Evolutionary conservation across 2,888 invertebrate species (phyloP).

Genomic region (Eueremaeus valkanovi): DNA sequence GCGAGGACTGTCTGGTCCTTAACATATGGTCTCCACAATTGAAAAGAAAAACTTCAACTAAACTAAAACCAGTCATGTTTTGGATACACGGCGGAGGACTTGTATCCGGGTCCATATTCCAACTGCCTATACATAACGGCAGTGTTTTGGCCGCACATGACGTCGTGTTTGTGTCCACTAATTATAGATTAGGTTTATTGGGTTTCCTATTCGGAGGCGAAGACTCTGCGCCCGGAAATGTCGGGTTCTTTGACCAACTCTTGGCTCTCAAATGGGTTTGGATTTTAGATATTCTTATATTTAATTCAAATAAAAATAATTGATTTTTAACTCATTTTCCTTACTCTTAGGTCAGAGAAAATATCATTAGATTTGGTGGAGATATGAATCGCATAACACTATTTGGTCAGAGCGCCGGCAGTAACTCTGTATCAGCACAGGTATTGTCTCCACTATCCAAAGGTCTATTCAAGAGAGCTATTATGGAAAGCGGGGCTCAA

Average conservation of each 20-base stretch:
- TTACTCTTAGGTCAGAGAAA: slow-evolving; percentile 10
- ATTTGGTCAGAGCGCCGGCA: slow-evolving; percentile 10
- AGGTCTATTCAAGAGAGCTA: slow-evolving; percentile 37
- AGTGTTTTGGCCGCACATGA: not conserved
- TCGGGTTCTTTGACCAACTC: not conserved
- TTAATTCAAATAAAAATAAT: too few relatives aligned
- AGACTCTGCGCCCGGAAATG: not conserved
- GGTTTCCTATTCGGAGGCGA: not conserved
- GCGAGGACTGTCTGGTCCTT: too few relatives aligned
- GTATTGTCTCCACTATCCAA: slow-evolving; percentile 29
- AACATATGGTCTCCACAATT: too few relatives aligned
- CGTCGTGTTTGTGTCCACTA: not conserved
- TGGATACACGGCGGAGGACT: slow-evolving; percentile 9
- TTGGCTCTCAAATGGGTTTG: not conserved
- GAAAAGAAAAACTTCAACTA: too few relatives aligned
- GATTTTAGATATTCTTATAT: not conserved
- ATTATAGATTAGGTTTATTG: not conserved
- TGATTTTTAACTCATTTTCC: too few relatives aligned
- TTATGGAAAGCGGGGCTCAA: slow-evolving; percentile 33
- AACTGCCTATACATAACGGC: not conserved
- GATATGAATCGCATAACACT: slow-evolving; percentile 1
- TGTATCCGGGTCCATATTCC: not conserved
- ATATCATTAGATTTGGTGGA: slow-evolving; percentile 15
- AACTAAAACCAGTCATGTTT: slow-evolving; percentile 13
- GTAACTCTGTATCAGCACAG: not conserved